These are phyloP conservation scores for Smittia sp. DNA, from an alignment of 2,888 invertebrate genomes.

Conservation along the genomic window DNA sequence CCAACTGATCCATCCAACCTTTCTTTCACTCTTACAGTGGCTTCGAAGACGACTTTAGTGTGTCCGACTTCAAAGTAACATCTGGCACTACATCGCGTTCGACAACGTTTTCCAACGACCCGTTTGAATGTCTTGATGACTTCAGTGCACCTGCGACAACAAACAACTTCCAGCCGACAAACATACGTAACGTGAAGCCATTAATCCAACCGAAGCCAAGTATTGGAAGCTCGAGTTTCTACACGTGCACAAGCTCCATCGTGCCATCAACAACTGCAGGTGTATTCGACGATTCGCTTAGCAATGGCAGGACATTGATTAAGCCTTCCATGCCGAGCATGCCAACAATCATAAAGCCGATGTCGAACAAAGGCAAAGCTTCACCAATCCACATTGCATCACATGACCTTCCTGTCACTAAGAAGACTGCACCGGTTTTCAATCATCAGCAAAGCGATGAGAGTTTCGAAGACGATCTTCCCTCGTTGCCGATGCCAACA, in stretches of 20 bases:
- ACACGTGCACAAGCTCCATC: slow-evolving; percentile 51
- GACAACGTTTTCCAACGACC: slow-evolving; percentile 54
- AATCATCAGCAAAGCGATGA: slow-evolving; percentile 42
- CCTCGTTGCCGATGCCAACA: slow-evolving; percentile 75
- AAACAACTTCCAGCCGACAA: slow-evolving; percentile 47
- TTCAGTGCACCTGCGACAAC: slow-evolving; percentile 58
- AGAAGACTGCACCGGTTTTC: slow-evolving; percentile 41
- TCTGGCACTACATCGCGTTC: slow-evolving; percentile 44
- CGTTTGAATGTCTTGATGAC: slow-evolving; percentile 58
- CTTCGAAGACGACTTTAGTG: slow-evolving; percentile 80
- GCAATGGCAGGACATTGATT: slow-evolving; percentile 55
- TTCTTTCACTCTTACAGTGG: slow-evolving; percentile 66
- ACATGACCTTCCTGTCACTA: background rate
- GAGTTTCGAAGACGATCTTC: slow-evolving; percentile 46
- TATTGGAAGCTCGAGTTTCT: slow-evolving; percentile 23
- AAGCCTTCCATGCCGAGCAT: slow-evolving; percentile 55
- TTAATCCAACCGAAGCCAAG: slow-evolving; percentile 24
- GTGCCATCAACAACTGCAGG: slow-evolving; percentile 55
- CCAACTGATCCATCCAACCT: slow-evolving; percentile 43
- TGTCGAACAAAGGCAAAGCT: slow-evolving; percentile 45
- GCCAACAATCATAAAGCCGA: slow-evolving; percentile 74
- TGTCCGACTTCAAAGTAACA: slow-evolving; percentile 58
- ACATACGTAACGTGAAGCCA: slow-evolving; percentile 44
- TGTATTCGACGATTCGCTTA: slow-evolving; percentile 62
- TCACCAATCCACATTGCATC: slow-evolving; percentile 41